These are phyloP conservation scores for Chaetura pelagica DNA, from an alignment of 2,113 vertebrate species.

Conservation along the genomic window DNA sequence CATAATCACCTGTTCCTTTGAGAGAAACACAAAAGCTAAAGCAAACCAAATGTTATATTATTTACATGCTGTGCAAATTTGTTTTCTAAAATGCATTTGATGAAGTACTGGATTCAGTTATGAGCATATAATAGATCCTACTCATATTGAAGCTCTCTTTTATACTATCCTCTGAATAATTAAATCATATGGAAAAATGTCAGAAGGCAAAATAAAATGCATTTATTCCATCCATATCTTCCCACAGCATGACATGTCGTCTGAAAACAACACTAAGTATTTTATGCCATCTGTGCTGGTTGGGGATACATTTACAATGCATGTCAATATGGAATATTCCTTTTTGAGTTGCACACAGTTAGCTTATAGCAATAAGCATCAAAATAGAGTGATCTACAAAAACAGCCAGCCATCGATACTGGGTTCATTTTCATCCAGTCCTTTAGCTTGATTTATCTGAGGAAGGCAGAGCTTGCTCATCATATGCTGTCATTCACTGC, in stretches of 20 bases:
- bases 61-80: constrained; percentile 61
- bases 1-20: constrained; percentile 67
- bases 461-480: neutral
- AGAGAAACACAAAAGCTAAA: constrained; percentile 68
- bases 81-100: constrained; percentile 58
- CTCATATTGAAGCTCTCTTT: constrained; percentile 37
- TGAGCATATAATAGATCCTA: constrained; percentile 35
- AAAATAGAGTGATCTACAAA: constrained; percentile 40
- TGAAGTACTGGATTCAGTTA: constrained; percentile 40
- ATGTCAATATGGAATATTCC: constrained; percentile 60
- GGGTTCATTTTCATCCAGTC: neutral
- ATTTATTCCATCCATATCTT: constrained; percentile 78
- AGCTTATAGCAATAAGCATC: constrained; percentile 43
- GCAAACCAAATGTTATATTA: constrained; percentile 64
- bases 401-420: neutral
- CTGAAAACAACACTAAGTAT: constrained; percentile 75
- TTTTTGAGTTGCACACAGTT: constrained; percentile 50
- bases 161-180: constrained; percentile 64
- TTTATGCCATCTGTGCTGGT: constrained; percentile 79
- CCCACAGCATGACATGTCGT: constrained; percentile 70
- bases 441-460: neutral
- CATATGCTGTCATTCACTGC: neutral
- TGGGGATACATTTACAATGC: constrained; percentile 58
- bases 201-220: constrained; percentile 77
- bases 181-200: constrained; percentile 78